Evolutionary conservation across 2,797 vertebrate species (phyloP).

Genomic region (Galagoides demidoff): DNA sequence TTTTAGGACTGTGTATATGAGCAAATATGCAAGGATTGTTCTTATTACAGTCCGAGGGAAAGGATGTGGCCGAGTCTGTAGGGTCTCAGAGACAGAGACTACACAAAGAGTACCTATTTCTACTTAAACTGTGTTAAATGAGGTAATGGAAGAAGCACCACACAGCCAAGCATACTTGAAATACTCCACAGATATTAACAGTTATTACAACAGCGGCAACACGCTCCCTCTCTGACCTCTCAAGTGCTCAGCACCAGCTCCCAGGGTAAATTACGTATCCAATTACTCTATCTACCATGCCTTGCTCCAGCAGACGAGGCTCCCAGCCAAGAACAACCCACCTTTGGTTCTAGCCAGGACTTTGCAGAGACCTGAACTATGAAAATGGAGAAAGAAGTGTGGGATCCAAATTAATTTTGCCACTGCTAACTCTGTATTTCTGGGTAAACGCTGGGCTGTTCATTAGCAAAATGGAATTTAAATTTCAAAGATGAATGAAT

Average conservation of each 20-base stretch:
- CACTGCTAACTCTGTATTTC: constrained; percentile 60
- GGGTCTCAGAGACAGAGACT: background rate
- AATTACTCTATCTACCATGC: background rate
- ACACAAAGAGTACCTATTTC: background rate
- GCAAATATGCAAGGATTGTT: background rate
- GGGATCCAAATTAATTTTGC: constrained; percentile 65
- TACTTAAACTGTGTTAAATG: background rate
- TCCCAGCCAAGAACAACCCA: background rate
- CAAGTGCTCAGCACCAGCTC: background rate
- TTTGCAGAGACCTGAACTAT: constrained; percentile 46
- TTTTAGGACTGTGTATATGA: background rate
- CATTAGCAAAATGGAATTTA: constrained; percentile 74
- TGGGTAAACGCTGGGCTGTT: constrained; percentile 68
- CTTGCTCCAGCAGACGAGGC: background rate
- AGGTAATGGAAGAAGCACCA: background rate
- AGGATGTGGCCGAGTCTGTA: background rate
- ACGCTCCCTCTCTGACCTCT: background rate
- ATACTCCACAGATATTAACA: background rate
- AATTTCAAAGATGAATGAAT: constrained; percentile 80
- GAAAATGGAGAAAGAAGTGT: constrained; percentile 52
- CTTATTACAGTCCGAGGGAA: background rate
- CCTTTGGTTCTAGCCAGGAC: background rate
- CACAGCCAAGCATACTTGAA: background rate
- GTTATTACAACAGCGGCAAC: background rate
- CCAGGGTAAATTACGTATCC: background rate